A percentile compares a stretch with the other conserved stretches of the same genome.
phyloP scores from a whole-genome alignment of 2,888 invertebrate genomes.

The Ferdinandea cuprea region DNA sequence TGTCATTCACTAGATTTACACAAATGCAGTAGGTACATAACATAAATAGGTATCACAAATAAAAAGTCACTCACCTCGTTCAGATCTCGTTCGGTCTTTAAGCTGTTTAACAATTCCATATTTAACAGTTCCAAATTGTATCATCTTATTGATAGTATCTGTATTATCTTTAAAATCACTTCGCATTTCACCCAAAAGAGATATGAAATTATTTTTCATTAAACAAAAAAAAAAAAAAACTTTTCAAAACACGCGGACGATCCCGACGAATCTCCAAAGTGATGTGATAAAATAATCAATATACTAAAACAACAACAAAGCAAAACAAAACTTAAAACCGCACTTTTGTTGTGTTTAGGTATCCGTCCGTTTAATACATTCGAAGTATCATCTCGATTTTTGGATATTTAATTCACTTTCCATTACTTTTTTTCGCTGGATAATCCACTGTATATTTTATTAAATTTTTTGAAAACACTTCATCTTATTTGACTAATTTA shows the following conservation, averaged over 20 bases:
- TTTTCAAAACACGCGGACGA: constrained; percentile 2
- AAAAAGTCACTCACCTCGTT: constrained; percentile 80
- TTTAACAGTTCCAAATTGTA: constrained; percentile 87
- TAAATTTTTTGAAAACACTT: constrained; percentile 70
- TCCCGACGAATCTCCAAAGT: neutral
- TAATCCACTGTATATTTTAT: constrained; percentile 51
- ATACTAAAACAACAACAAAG: neutral
- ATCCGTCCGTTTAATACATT: constrained; percentile 44
- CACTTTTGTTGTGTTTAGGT: constrained; percentile 38
- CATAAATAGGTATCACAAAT: neutral
- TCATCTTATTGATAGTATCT: constrained; percentile 85
- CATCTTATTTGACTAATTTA: constrained; percentile 34
- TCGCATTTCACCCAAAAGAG: constrained; percentile 83
- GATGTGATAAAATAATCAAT: neutral
- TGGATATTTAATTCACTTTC: constrained; percentile 45
- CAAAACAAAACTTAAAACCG: constrained; percentile 5
- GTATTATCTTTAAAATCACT: constrained; percentile 83
- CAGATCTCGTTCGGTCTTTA: constrained; percentile 83
- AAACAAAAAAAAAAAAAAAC: constrained; percentile 70
- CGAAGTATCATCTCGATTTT: constrained; percentile 66
- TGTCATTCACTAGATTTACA: neutral
- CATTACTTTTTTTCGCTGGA: constrained; percentile 47
- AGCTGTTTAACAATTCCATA: constrained; percentile 85
- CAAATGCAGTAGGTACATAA: neutral
- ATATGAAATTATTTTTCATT: constrained; percentile 81